Evolutionary conservation across 2,797 vertebrate species (phyloP).

Genomic region (Huso huso): DNA sequence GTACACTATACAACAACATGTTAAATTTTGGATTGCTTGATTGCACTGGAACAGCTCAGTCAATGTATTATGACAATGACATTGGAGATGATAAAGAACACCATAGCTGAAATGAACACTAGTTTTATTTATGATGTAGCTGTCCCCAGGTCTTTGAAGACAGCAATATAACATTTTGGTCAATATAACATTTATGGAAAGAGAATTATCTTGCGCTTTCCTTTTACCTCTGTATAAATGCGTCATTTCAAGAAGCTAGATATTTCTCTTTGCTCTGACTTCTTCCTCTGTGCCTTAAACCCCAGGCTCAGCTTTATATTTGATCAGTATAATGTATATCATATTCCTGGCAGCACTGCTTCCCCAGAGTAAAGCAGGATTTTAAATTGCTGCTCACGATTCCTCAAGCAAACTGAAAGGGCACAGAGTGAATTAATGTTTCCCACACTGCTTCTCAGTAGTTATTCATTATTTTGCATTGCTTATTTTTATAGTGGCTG

Average conservation of each 20-base stretch:
- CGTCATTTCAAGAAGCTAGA: conserved; percentile 55
- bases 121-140: background rate
- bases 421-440: conserved; percentile 52
- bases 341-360: conserved; percentile 53
- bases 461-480: conserved; percentile 55
- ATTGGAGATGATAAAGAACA: background rate
- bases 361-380: conserved; percentile 57
- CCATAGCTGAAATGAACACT: background rate
- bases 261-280: conserved; percentile 64
- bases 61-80: no score
- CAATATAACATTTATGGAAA: conserved; percentile 39
- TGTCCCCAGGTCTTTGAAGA: background rate
- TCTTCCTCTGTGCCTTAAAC: conserved; percentile 54
- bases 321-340: conserved; percentile 63
- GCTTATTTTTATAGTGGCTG: conserved; percentile 29
- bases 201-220: conserved; percentile 50
- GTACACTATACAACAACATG: no score
- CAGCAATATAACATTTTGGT: background rate
- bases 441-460: conserved; percentile 39
- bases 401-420: conserved; percentile 52
- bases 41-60: no score
- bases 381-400: conserved; percentile 56
- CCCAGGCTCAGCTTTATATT: conserved; percentile 55
- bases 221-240: conserved; percentile 49
- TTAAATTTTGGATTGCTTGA: no score